Percentiles rank a stretch among this genome's conserved stretches.
Evolutionary conservation across 2,797 vertebrate genomes (phyloP).

Genomic region (Esox lucius): DNA sequence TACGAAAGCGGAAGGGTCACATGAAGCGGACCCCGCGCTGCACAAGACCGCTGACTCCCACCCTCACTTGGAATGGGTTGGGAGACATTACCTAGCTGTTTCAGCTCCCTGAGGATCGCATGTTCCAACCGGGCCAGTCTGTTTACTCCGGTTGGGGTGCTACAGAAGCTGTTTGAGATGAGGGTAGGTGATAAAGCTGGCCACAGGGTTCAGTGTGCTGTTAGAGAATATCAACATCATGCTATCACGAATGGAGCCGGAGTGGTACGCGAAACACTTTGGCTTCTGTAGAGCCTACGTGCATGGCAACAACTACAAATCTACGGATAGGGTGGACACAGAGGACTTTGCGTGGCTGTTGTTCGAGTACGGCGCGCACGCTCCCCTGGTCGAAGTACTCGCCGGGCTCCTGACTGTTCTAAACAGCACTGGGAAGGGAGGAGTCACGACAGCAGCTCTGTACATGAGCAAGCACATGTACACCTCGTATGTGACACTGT

Average conservation of each 20-base stretch:
- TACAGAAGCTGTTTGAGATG: constrained; percentile 19
- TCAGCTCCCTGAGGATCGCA: background rate
- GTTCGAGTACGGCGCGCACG: constrained; percentile 20
- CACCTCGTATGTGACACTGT: background rate
- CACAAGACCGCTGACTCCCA: background rate
- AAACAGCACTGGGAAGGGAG: constrained; percentile 6
- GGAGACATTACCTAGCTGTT: constrained; percentile 15
- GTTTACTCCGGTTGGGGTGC: constrained; percentile 12
- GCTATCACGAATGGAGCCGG: background rate
- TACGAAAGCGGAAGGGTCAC: background rate
- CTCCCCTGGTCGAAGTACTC: constrained; percentile 7
- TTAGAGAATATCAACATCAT: constrained; percentile 25
- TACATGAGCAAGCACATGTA: constrained; percentile 2
- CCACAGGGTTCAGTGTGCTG: background rate
- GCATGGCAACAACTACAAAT: background rate
- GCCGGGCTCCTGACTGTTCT: background rate
- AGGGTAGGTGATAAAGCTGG: background rate
- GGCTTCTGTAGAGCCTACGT: background rate
- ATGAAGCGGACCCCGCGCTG: background rate
- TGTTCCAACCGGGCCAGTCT: constrained; percentile 15
- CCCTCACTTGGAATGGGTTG: constrained; percentile 4
- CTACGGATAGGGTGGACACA: background rate
- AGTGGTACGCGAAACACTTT: constrained; percentile 31
- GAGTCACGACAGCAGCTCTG: background rate
- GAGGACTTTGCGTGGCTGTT: constrained; percentile 27